Conservation (phyloP, 92 coral and sea anemone species). For the Actinernus sp. region DNA sequence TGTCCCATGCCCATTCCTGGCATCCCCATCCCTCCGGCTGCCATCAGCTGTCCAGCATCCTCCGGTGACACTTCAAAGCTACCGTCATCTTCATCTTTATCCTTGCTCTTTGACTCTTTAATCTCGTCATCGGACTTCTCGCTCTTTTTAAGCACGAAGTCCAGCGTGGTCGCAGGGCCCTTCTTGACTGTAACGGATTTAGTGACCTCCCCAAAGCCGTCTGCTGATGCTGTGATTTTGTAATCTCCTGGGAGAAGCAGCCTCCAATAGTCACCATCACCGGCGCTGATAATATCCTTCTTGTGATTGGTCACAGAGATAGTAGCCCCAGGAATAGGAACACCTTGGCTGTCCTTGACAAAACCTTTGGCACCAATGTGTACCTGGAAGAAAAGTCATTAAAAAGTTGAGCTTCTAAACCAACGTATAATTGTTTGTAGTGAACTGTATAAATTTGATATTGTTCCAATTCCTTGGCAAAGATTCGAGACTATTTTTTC, state of each 20-base stretch:
- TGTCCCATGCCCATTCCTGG: constrained; percentile 35
- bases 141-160: constrained; percentile 81
- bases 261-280: constrained; percentile 96
- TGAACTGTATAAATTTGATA: no score
- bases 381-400: no score
- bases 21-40: constrained; percentile 36
- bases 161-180: constrained; percentile 71
- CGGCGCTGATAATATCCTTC: constrained; percentile 76
- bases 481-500: no score
- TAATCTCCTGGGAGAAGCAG: constrained; percentile 92
- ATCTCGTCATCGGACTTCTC: constrained; percentile 8
- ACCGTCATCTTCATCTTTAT: constrained; percentile 42
- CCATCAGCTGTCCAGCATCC: constrained; percentile 45
- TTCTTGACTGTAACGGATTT: constrained; percentile 64
- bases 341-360: constrained; percentile 84
- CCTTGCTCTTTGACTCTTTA: constrained; percentile 18
- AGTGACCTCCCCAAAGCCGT: constrained; percentile 70
- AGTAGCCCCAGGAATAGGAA: constrained; percentile 81
- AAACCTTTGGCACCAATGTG: constrained; percentile 95
- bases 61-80: constrained; percentile 52
- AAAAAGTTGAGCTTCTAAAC: no score
- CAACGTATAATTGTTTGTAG: no score
- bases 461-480: no score
- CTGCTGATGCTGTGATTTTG: constrained; percentile 85
- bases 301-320: constrained; percentile 71